Percentiles rank a stretch among this genome's conserved stretches.
Conservation (phyloP, 2,888 invertebrate species). For the Agrotis clavis region DNA sequence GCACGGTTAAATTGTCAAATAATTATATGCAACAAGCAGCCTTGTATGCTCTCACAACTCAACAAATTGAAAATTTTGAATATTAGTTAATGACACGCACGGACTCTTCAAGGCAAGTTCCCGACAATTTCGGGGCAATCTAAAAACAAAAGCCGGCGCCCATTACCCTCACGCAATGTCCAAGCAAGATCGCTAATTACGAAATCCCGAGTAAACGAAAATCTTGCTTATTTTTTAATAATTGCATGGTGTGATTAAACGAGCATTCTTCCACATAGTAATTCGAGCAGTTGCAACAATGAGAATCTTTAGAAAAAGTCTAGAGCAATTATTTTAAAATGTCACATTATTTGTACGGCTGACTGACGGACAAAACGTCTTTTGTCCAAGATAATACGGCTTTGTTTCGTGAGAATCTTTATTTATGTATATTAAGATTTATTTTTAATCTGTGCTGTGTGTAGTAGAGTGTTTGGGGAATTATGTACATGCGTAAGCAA, state of each 20-base stretch:
- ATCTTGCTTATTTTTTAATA: constrained; percentile 62
- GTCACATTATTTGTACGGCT: constrained; percentile 75
- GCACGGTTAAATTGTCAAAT: constrained; percentile 2
- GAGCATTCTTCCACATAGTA: constrained; percentile 68
- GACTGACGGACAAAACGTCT: constrained; percentile 54
- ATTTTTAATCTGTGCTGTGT: constrained; percentile 62
- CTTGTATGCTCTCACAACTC: constrained; percentile 9
- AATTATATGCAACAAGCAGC: not conserved
- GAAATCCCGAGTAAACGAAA: constrained; percentile 52
- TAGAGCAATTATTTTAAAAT: constrained; percentile 77
- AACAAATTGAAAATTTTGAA: constrained; percentile 36
- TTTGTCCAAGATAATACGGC: constrained; percentile 60
- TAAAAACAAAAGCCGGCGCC: constrained; percentile 40
- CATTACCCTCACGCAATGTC: constrained; percentile 60
- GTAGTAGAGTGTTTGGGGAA: constrained; percentile 44
- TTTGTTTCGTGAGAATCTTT: constrained; percentile 72
- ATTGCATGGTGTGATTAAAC: constrained; percentile 66
- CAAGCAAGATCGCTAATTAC: constrained; percentile 46
- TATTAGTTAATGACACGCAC: constrained; percentile 40
- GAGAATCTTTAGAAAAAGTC: constrained; percentile 62
- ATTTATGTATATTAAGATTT: constrained; percentile 56
- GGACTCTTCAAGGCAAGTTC: constrained; percentile 46
- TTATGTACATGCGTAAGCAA: constrained; percentile 45
- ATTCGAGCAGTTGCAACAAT: constrained; percentile 68
- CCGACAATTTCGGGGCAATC: constrained; percentile 53